These are phyloP conservation scores for Philotrypesis tridentata DNA, from an alignment of 1,140 invertebrate genomes.

Conservation along the genomic window DNA sequence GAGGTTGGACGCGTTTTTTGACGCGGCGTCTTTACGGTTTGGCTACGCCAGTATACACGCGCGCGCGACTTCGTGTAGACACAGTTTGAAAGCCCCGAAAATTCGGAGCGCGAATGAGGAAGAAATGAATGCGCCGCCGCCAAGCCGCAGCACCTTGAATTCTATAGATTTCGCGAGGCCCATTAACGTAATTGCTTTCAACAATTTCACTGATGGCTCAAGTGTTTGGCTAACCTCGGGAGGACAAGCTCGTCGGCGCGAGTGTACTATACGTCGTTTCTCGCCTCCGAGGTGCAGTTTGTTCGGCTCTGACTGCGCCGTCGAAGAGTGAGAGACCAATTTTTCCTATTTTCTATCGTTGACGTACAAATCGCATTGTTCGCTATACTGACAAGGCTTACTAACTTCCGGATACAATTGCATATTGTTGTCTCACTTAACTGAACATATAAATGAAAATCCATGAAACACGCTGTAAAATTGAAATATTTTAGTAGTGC, in stretches of 20 bases:
- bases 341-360: no score
- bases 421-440: no score
- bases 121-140: not conserved
- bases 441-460: no score
- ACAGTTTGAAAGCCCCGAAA: not conserved
- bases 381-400: no score
- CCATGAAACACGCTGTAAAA: no score
- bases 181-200: conserved; percentile 30
- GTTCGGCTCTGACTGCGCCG: not conserved
- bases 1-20: not conserved
- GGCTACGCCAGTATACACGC: no score
- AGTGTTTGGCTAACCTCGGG: conserved; percentile 2
- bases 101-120: not conserved
- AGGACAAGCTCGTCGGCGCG: not conserved
- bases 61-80: not conserved
- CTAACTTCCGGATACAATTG: no score
- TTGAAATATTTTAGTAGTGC: no score
- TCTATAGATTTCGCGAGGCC: not conserved
- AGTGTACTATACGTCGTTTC: not conserved
- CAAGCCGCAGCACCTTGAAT: not conserved
- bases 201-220: conserved; percentile 23
- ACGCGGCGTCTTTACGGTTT: no score
- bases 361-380: no score
- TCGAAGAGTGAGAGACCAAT: not conserved
- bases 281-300: not conserved